These are phyloP conservation scores for Acleris sparsana DNA, from an alignment of 2,888 invertebrate species.

Conservation along the genomic window DNA sequence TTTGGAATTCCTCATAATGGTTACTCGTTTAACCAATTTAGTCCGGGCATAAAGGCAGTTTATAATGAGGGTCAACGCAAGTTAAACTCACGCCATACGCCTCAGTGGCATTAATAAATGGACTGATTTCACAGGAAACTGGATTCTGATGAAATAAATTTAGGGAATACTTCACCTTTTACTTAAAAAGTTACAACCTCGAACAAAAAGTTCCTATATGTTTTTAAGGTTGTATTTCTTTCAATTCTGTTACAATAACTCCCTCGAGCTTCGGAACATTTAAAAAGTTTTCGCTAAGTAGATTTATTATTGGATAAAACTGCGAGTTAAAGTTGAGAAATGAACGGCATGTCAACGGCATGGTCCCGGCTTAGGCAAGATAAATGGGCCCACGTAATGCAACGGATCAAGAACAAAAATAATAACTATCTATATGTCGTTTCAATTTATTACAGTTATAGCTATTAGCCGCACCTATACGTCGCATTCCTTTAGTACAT, in stretches of 20 bases:
- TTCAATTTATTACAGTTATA: constrained; percentile 11
- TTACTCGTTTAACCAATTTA: constrained; percentile 28
- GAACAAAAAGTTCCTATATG: not conserved
- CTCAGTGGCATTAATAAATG: constrained; percentile 25
- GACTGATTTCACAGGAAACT: constrained; percentile 29
- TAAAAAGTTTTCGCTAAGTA: constrained; percentile 50
- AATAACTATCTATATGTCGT: constrained; percentile 23
- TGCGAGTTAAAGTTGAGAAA: constrained; percentile 60
- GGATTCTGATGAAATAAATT: constrained; percentile 15
- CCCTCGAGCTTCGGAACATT: constrained; percentile 37
- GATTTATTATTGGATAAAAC: constrained; percentile 66
- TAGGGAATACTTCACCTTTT: not conserved
- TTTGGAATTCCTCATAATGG: constrained; percentile 10
- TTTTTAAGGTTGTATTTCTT: not conserved
- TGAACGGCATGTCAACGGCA: constrained; percentile 72
- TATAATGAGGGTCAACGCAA: constrained; percentile 28
- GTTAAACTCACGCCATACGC: constrained; percentile 14
- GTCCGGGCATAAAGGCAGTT: constrained; percentile 11
- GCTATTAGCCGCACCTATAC: not conserved
- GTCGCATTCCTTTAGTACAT: no score
- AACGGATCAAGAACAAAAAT: constrained; percentile 53
- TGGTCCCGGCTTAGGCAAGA: constrained; percentile 64
- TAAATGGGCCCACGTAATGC: constrained; percentile 69
- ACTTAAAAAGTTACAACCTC: not conserved
- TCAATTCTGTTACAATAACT: not conserved